Base-by-base conservation (phyloP, 2,888 invertebrate genomes). In the Hemistola chrysoprasaria region DNA sequence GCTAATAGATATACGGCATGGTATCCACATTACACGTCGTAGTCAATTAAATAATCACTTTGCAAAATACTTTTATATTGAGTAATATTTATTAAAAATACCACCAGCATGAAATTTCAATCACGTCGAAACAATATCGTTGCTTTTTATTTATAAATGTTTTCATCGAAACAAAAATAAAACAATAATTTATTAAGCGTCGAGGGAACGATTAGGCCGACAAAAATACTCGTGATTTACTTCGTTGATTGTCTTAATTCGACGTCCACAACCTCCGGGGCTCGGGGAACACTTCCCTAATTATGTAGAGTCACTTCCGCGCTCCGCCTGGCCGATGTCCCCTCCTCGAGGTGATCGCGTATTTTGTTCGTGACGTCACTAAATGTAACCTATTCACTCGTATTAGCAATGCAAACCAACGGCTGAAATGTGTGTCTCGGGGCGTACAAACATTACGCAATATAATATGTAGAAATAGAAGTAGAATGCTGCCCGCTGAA, bases 361-460 rank as follows among this genome's bases (percentile, higher is more conserved):
- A 8, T 28, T 27, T 36, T 11, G 16, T 16, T 20, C 3, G 11
- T 24, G 30, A 37, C 37, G 30, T 37, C 37, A 30, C 30, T 8
- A 11, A 16, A 16, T n/a, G n/a, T n/a, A n/a, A n/a, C 20, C 6
- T 8, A 6, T 2, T 23, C 10, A 21, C 29, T 21, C 6, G 10
- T 9, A 21, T 22, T 9, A 7, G 7, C 16, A 7, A 7, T n/a
- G 23, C 22, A 28, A 31, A 30, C 25, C 31, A 11, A 30, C 25
- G 25, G 11, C n/a, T 30, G 16, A 26, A 26, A 11, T 38, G 30
- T 38, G 24, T 30, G 37, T 30, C 24, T 11, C 25, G 8, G 25
- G n/a, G 7, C 8, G 26, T 6, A n/a, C 30, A 38, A 38, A 31
- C 31, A 38, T 3, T 20, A 6, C 25, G 11, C 10, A 11, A 21